Percentiles rank a stretch among this genome's conserved stretches.
These are phyloP conservation scores for Diplosoma virens DNA, from an alignment of 23 tunicate genomes.

Conservation along the genomic window DNA sequence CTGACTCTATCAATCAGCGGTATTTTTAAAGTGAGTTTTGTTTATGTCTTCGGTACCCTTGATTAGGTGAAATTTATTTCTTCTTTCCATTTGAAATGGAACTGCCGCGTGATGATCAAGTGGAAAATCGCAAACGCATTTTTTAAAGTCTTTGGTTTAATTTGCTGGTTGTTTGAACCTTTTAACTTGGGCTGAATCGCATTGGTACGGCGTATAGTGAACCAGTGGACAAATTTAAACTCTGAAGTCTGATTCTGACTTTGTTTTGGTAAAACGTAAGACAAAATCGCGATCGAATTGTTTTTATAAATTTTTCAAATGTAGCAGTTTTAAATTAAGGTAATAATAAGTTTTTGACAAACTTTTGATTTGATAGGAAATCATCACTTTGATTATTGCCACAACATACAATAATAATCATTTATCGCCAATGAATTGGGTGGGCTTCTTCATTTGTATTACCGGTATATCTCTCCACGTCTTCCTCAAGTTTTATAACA, in stretches of 20 bases:
- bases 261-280: too few species aligned
- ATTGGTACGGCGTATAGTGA: too few species aligned
- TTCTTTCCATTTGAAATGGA: background rate
- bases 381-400: slow-evolving; percentile 56
- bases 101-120: background rate
- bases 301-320: too few species aligned
- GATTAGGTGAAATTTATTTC: background rate
- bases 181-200: too few species aligned
- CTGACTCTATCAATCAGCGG: slow-evolving; percentile 78
- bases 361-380: slow-evolving; percentile 42
- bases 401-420: slow-evolving; percentile 46
- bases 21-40: slow-evolving; percentile 67
- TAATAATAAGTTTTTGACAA: background rate
- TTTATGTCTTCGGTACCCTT: background rate
- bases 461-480: slow-evolving; percentile 71
- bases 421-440: slow-evolving; percentile 55
- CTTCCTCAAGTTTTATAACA: slow-evolving; percentile 23
- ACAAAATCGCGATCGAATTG: too few species aligned
- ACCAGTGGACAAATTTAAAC: too few species aligned
- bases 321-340: too few species aligned
- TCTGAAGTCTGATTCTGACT: too few species aligned
- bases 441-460: slow-evolving; percentile 66
- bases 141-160: too few species aligned
- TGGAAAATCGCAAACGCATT: too few species aligned
- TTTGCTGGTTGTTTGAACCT: too few species aligned